Base-by-base conservation (phyloP, 2,888 invertebrate species). In the Argyresthia albistria region DNA sequence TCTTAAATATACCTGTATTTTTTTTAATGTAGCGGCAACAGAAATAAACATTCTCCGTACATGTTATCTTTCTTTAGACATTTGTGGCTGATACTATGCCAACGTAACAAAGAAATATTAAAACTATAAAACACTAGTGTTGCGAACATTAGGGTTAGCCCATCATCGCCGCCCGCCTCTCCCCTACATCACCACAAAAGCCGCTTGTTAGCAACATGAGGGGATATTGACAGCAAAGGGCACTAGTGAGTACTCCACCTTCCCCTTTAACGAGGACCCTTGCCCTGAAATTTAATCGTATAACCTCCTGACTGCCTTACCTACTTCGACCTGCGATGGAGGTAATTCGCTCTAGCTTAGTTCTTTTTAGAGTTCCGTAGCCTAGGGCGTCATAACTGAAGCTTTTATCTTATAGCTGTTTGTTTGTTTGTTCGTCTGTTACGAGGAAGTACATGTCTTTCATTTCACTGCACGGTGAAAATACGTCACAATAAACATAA, bases 171-270 rank as follows among this genome's bases (percentile, higher is more conserved):
- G 35, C n/a, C 35, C 11, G 42, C 25, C 35, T 42, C 12, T n/a
- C 25, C 46, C 25, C 11, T 50, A 35, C 25, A 39, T 16, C n/a
- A 46, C 10, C 25, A 11, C 25, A 43, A 25, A 11, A 12, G 15
- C 12, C 10, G 43, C 55, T 54, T 54, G 52, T 54, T 56, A 54
- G 50, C 55, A 46, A 12, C 48, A 48, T 16, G 43, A 51, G 53
- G 49, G 47, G 35, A 45, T 52, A 50, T 52, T 54, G 56, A 56
- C 54, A 54, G 51, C 46, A 12, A 48, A 52, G 54, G 56, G 52
- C 43, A 46, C 49, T 51, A 49, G 49, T 35, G 51, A 42, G 45
- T 48, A 43, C 53, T 43, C 49, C 12, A n/a, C 11, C 14, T 15
- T 15, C 52, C 43, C 54, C 49, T 49, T 48, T 52, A 53, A 54